Evolutionary conservation across 2,797 vertebrate genomes (phyloP).

Genomic region (Rhincodon typus): DNA sequence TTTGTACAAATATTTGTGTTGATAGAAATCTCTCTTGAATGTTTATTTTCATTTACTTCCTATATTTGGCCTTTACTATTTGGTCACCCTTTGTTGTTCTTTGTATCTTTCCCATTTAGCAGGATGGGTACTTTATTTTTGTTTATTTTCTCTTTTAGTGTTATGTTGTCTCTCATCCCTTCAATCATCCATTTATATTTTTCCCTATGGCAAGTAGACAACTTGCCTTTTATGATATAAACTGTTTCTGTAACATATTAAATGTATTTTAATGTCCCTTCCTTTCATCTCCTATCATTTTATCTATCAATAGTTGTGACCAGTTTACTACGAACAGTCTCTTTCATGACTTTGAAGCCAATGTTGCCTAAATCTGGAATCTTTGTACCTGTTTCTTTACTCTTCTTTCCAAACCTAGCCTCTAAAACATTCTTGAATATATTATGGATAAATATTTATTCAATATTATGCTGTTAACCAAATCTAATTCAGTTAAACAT

Average conservation of each 20-base stretch:
- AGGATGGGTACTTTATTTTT: background rate
- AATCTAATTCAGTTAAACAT: background rate
- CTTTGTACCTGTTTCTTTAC: background rate
- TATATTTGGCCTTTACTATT: background rate
- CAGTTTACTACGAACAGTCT: background rate
- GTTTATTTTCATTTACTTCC: background rate
- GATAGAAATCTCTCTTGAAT: background rate
- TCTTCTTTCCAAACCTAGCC: background rate
- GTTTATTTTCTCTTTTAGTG: background rate
- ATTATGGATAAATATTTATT: background rate
- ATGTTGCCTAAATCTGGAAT: background rate
- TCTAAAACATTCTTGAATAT: background rate
- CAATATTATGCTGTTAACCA: background rate
- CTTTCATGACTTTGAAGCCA: background rate
- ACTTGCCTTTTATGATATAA: too few species aligned
- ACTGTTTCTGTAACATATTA: background rate
- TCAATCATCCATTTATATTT: background rate
- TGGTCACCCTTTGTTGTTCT: background rate
- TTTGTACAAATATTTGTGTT: background rate
- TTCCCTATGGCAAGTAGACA: too few species aligned
- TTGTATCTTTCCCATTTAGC: background rate
- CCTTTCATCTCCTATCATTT: background rate
- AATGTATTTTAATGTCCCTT: background rate
- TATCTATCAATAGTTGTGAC: background rate
- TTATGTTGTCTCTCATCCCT: background rate